Conservation (phyloP, 2,888 invertebrate genomes). For the Zootermopsis nevadensis region DNA sequence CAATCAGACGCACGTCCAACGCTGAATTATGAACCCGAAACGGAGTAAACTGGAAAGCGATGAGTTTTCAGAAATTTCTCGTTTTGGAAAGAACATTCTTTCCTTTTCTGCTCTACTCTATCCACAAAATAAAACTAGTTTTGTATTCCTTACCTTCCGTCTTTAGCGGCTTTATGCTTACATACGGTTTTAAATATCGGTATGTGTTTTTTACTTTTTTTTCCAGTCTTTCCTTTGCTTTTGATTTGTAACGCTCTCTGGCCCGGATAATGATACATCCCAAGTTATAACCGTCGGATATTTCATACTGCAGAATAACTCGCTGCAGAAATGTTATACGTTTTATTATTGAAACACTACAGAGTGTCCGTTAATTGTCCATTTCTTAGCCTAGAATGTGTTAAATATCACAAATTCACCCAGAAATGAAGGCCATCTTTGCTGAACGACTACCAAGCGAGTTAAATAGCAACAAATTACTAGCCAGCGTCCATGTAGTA, state of each 20-base stretch:
- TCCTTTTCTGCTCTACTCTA: not conserved
- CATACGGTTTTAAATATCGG: not conserved
- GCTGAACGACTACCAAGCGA: no score
- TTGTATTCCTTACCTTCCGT: not conserved
- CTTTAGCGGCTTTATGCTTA: not conserved
- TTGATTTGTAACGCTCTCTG: constrained; percentile 40
- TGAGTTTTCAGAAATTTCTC: not conserved
- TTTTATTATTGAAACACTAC: no score
- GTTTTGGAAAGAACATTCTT: not conserved
- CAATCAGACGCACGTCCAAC: not conserved
- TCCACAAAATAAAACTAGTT: not conserved
- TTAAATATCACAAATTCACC: no score
- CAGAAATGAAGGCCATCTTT: no score
- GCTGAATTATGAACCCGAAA: not conserved
- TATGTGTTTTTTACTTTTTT: not conserved
- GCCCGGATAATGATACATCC: constrained; percentile 37
- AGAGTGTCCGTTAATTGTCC: no score
- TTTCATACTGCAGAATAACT: constrained; percentile 14
- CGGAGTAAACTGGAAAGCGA: not conserved
- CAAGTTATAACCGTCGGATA: constrained; percentile 14
- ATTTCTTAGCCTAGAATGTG: no score
- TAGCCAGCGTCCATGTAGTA: no score
- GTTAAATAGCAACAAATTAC: no score
- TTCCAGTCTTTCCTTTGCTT: constrained; percentile 26
- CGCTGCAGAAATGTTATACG: no score